Base-by-base conservation (phyloP, 1,140 invertebrate species). In the Monomorium pharaonis region DNA sequence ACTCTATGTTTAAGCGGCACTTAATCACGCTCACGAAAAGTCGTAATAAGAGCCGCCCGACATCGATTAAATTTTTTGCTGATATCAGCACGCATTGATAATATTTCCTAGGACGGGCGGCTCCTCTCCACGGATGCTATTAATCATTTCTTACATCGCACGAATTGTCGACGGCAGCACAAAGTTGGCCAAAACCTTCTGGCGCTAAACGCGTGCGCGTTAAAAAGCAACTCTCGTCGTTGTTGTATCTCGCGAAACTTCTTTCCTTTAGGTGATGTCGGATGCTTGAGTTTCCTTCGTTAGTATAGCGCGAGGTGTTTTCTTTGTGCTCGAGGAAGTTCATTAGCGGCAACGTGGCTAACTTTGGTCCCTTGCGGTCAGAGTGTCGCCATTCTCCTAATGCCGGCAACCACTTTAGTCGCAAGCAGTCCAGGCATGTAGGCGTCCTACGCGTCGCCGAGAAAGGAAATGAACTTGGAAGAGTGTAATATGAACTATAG, bases 261-360 rank as follows among this genome's bases (percentile, higher is more conserved):
- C 37, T 83, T 83, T 72, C 51, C 37, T 83, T 27, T 51, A 54
- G 67, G 33, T 83, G 67, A 58, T 69, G 84, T 60, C 44, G 69
- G 84, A 85, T 72, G 56, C 65, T 83, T 51, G 37, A 84, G 70
- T 84, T 84, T 51, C 81, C 81, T 84, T 84, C 81, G 81, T 84
- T 84, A 84, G 81, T 76, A 63, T 51, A 27, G 81, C 69, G 16
- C 72, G 72, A n/a, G n/a, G 5, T 78, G 84, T 78, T 85, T 86
- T 81, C 62, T 85, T 86, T 81, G 76, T 80, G 76, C 76, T 69
- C 49, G 21, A 86, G 65, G 63, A 67, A 80, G 84, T 80, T 86
- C 77, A 86, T 86, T 86, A 86, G 84, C 47, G 63, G 51, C 63
- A 49, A 54, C 62, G 75, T 67, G 63, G 76, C 63, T 49, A 86